Conservation (phyloP, 1,140 invertebrate genomes). For the Drosophila oshimai region DNA sequence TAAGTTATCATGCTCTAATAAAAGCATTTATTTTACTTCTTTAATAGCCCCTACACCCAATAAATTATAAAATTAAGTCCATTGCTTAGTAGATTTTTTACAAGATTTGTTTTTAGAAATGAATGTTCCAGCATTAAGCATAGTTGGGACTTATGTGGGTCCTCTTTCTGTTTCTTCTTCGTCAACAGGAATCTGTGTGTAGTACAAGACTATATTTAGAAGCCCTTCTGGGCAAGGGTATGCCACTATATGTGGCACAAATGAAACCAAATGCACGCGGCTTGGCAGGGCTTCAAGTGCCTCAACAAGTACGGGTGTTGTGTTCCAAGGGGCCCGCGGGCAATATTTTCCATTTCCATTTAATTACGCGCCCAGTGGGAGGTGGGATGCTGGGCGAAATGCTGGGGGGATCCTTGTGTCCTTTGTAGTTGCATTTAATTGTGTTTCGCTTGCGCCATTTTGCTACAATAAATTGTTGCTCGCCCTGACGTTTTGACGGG, state of each 20-base stretch:
- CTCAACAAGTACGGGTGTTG: constrained; percentile 45
- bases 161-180: not conserved
- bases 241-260: constrained; percentile 7
- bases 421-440: constrained; percentile 71
- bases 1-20: too few relatives aligned
- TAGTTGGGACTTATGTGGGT: not conserved
- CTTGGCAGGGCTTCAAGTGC: constrained; percentile 50
- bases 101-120: not conserved
- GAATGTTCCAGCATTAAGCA: not conserved
- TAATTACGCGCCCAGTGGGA: constrained; percentile 54
- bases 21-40: too few relatives aligned
- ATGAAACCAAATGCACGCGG: constrained; percentile 35
- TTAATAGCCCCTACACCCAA: too few relatives aligned
- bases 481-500: constrained; percentile 26
- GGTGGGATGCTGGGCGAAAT: not conserved
- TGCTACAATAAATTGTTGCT: constrained; percentile 71
- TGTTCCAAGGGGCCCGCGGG: constrained; percentile 24
- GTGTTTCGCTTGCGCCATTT: constrained; percentile 69
- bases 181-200: too few relatives aligned
- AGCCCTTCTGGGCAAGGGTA: constrained; percentile 11
- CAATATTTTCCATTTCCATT: constrained; percentile 67
- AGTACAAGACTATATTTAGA: not conserved
- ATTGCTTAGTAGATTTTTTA: too few relatives aligned
- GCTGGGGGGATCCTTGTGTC: constrained; percentile 17
- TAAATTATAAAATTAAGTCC: too few relatives aligned